phyloP scores from a whole-genome alignment of 2,888 invertebrate species.

The Aporophyla lueneburgensis region DNA sequence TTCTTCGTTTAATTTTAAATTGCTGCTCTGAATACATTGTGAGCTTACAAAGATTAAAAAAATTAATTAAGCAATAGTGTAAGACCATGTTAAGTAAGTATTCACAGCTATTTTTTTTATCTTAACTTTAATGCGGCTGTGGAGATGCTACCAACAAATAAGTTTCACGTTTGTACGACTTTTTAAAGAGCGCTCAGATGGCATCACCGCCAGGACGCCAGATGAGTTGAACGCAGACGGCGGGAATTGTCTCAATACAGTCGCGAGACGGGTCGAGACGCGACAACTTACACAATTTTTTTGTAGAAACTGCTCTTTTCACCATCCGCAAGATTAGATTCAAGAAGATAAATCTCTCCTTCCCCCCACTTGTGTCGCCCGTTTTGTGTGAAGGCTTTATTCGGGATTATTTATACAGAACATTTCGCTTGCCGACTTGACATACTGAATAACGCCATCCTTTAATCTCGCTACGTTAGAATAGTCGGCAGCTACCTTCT shows the following conservation, averaged over 20 bases:
- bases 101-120: conserved; percentile 23
- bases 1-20: conserved; percentile 14
- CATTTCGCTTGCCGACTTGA: conserved; percentile 82
- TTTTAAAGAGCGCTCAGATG: conserved; percentile 70
- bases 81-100: background rate
- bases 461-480: conserved; percentile 78
- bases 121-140: conserved; percentile 15
- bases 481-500: conserved; percentile 72
- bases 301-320: conserved; percentile 87
- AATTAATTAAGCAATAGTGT: background rate
- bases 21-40: background rate
- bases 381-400: conserved; percentile 87
- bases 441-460: conserved; percentile 81
- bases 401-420: conserved; percentile 87
- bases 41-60: background rate
- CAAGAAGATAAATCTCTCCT: conserved; percentile 88
- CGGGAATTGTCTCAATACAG: conserved; percentile 78
- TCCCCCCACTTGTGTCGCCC: conserved; percentile 83
- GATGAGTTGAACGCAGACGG: conserved; percentile 80
- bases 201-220: conserved; percentile 71
- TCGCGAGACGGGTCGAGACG: conserved; percentile 70
- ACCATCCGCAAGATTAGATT: conserved; percentile 89
- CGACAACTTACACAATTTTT: conserved; percentile 82
- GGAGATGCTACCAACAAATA: conserved; percentile 39
- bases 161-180: conserved; percentile 43